Percentiles rank a stretch among this genome's conserved stretches.
Evolutionary conservation across 1,140 invertebrate species (phyloP).

Genomic region (Helicorthomorpha holstii): DNA sequence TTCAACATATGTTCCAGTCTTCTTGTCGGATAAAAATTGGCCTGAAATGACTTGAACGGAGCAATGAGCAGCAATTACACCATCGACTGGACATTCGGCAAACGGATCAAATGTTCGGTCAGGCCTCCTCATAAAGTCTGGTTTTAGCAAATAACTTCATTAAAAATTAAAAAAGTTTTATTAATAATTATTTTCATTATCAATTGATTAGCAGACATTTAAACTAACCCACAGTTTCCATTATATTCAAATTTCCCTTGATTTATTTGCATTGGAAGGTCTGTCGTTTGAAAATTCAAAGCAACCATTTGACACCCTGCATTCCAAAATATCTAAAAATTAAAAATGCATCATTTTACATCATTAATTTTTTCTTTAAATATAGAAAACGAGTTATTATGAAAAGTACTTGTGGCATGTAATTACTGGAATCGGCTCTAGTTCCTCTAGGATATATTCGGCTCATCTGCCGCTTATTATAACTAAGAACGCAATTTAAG

Average conservation of each 20-base stretch:
- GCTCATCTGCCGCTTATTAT: slow-evolving; percentile 98
- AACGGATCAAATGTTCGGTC: slow-evolving; percentile 98
- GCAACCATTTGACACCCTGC: slow-evolving; percentile 89
- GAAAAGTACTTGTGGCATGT: slow-evolving; percentile 82
- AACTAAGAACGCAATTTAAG: slow-evolving; percentile 28
- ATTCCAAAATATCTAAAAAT: slow-evolving; percentile 48
- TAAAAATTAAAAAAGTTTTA: background rate
- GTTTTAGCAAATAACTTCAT: slow-evolving; percentile 94
- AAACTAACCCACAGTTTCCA: slow-evolving; percentile 61
- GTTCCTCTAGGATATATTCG: slow-evolving; percentile 98
- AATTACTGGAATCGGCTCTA: slow-evolving; percentile 96
- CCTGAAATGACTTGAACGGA: slow-evolving; percentile 96
- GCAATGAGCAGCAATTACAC: slow-evolving; percentile 97
- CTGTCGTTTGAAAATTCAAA: slow-evolving; percentile 98
- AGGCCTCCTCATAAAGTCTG: slow-evolving; percentile 94
- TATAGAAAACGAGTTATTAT: background rate
- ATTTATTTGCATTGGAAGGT: slow-evolving; percentile 98
- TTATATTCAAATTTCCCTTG: slow-evolving; percentile 96
- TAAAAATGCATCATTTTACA: background rate
- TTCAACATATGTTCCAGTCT: slow-evolving; percentile 96
- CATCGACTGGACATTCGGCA: slow-evolving; percentile 96
- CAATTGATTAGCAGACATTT: background rate
- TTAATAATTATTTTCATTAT: no score
- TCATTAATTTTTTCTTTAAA: background rate
- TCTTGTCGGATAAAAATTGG: slow-evolving; percentile 98